Evolutionary conservation across 2,113 vertebrate species (phyloP).

Genomic region (Scopus umbretta): DNA sequence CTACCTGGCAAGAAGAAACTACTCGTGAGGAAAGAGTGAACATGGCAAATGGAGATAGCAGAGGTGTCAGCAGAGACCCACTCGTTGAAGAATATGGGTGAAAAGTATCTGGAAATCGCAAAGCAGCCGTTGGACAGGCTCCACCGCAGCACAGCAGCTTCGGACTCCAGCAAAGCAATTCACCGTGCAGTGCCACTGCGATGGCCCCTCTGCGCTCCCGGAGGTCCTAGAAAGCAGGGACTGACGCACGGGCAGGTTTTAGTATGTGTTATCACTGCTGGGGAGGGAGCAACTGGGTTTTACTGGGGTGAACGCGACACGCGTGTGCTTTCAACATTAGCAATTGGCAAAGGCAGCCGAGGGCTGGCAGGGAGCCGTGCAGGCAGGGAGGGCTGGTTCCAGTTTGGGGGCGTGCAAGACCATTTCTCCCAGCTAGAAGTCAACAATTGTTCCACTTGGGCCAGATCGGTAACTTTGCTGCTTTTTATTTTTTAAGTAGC

Average conservation of each 20-base stretch:
- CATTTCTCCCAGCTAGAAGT: not conserved
- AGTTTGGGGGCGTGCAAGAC: not conserved
- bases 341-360: not conserved
- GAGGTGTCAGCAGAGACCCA: not conserved
- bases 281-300: not conserved
- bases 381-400: not conserved
- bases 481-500: not conserved
- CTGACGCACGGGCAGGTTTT: not conserved
- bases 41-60: not conserved
- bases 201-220: not conserved
- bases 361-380: not conserved
- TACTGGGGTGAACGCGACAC: not conserved
- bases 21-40: not conserved
- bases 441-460: not conserved
- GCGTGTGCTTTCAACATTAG: not conserved
- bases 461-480: not conserved
- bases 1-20: not conserved
- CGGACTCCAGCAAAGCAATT: not conserved
- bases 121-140: not conserved
- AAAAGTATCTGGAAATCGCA: too few species aligned
- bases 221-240: not conserved
- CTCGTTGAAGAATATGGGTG: accelerated
- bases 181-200: not conserved
- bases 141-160: not conserved
- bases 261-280: not conserved